Evolutionary conservation across 2,888 invertebrate genomes (phyloP).

Genomic region (Amblyjoppa fuscipennis): DNA sequence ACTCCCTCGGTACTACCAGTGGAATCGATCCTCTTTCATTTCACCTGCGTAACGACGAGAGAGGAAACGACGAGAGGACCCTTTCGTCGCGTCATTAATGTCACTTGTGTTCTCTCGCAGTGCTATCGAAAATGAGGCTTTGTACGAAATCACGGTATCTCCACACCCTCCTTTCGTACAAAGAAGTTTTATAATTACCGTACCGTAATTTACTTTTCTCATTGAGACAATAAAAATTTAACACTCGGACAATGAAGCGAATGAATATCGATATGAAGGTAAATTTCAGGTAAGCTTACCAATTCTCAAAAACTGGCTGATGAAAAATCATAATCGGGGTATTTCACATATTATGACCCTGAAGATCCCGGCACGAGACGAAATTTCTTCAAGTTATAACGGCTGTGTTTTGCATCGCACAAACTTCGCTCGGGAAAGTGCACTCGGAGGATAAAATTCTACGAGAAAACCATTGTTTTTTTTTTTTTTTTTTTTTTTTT

Average conservation of each 20-base stretch:
- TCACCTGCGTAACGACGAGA: slow-evolving; percentile 33
- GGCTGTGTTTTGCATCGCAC: too few species aligned
- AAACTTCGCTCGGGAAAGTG: too few species aligned
- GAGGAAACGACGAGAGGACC: slow-evolving; percentile 34
- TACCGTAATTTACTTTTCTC: background rate
- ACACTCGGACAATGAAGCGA: background rate
- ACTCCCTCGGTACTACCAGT: slow-evolving; percentile 38
- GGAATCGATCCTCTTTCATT: slow-evolving; percentile 59
- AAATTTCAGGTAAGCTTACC: too few species aligned
- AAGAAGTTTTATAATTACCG: background rate
- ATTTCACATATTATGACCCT: background rate
- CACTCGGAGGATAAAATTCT: too few species aligned
- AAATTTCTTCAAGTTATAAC: too few species aligned
- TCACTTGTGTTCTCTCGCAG: slow-evolving; percentile 19
- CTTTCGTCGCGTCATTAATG: slow-evolving; percentile 49
- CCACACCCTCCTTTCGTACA: background rate
- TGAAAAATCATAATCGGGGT: too few species aligned
- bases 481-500: too few species aligned
- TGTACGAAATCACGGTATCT: background rate
- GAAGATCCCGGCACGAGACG: too few species aligned
- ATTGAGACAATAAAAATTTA: background rate
- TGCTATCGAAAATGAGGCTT: slow-evolving; percentile 30
- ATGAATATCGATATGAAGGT: too few species aligned
- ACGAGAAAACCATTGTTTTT: too few species aligned
- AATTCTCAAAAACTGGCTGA: too few species aligned